Evolutionary conservation across 2,888 invertebrate genomes (phyloP).

Genomic region (Ormyrus labotus): DNA sequence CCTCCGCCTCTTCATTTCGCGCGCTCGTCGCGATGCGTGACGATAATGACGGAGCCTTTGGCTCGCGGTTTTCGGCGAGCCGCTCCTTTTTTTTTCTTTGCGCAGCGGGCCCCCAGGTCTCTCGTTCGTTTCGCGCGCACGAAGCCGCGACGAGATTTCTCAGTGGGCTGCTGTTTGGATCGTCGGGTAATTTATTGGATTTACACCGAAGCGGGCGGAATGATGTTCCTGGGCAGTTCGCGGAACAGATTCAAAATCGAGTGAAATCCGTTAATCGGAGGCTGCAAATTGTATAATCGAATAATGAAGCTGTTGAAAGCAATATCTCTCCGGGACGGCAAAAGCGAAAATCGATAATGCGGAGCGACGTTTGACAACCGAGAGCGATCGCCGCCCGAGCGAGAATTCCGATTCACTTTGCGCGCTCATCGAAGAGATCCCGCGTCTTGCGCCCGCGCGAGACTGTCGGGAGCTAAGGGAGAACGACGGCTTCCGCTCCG

Average conservation of each 20-base stretch:
- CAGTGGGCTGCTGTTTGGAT: not conserved
- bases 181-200: not conserved
- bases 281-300: too few relatives aligned
- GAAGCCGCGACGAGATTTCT: not conserved
- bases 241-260: too few relatives aligned
- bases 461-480: not conserved
- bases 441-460: too few relatives aligned
- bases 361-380: too few relatives aligned
- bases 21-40: conserved; percentile 14
- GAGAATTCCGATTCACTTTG: too few relatives aligned
- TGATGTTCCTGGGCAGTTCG: too few relatives aligned
- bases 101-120: not conserved
- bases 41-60: conserved; percentile 32
- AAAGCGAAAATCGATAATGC: too few relatives aligned
- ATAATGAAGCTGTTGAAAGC: too few relatives aligned
- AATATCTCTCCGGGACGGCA: too few relatives aligned
- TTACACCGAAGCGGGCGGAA: not conserved
- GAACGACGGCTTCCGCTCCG: conserved; percentile 1
- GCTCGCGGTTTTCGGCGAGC: not conserved
- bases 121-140: not conserved
- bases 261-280: too few relatives aligned
- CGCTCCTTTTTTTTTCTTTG: not conserved
- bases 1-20: not conserved
- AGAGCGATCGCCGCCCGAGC: too few relatives aligned
- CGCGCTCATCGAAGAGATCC: too few relatives aligned